Evolutionary conservation across 2,113 vertebrate species (phyloP).

Genomic region (Nesoenas mayeri): DNA sequence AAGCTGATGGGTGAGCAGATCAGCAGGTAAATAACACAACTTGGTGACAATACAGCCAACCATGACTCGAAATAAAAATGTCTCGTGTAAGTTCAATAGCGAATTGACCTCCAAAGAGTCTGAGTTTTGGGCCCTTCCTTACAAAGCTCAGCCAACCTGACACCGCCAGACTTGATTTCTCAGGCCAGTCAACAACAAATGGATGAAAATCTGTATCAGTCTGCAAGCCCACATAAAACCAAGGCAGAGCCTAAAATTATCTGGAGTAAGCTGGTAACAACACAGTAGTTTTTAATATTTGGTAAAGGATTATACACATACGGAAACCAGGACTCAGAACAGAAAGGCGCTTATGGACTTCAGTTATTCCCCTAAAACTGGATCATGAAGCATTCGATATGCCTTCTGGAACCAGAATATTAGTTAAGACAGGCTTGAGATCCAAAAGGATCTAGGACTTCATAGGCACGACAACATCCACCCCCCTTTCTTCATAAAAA

Average conservation of each 20-base stretch:
- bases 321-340: neutral
- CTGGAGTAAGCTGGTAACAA: neutral
- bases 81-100: accelerated
- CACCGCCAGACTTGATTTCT: neutral
- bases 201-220: neutral
- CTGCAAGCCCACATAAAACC: neutral
- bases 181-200: neutral
- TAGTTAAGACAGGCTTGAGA: neutral
- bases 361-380: neutral
- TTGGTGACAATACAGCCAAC: neutral
- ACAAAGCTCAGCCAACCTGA: neutral
- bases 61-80: neutral
- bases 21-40: neutral
- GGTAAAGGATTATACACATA: neutral
- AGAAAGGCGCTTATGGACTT: neutral
- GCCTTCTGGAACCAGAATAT: neutral
- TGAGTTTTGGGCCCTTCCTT: neutral
- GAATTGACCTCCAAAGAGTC: neutral
- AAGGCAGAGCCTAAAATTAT: neutral
- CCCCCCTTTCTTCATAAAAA: neutral
- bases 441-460: neutral
- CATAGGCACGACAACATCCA: neutral
- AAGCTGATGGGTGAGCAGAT: neutral
- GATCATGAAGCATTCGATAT: neutral
- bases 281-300: neutral